Percentiles rank a stretch among this genome's conserved stretches.
Evolutionary conservation across 2,113 vertebrate genomes (phyloP).

Genomic region (Cyanoramphus novaezelandiae): DNA sequence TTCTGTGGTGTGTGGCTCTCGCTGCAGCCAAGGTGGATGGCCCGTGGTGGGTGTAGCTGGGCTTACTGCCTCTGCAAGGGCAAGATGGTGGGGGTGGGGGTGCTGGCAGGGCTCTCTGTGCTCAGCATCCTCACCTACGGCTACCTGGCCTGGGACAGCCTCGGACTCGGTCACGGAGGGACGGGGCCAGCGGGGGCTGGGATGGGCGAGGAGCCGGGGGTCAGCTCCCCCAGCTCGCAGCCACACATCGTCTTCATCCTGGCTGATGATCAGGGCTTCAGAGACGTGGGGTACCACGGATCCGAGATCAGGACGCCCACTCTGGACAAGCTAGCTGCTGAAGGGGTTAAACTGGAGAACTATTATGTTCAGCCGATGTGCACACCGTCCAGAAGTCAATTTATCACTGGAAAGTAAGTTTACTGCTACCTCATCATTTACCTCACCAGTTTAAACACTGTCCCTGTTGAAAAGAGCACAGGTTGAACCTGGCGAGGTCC

Average conservation of each 20-base stretch:
- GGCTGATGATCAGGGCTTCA: slow-evolving; percentile 94
- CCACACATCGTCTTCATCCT: slow-evolving; percentile 96
- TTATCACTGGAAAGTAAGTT: slow-evolving; percentile 96
- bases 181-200: not conserved
- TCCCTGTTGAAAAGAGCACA: not conserved
- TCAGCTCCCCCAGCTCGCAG: slow-evolving; percentile 58
- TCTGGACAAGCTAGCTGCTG: slow-evolving; percentile 87
- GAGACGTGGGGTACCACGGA: slow-evolving; percentile 96
- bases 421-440: not conserved
- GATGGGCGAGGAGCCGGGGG: slow-evolving; percentile 28
- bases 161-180: slow-evolving; percentile 34
- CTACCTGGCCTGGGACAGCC: slow-evolving; percentile 80
- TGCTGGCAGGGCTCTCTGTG: slow-evolving; percentile 79
- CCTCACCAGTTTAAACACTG: not conserved
- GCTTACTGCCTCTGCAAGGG: slow-evolving; percentile 21
- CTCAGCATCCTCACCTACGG: slow-evolving; percentile 78
- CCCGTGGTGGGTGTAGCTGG: not conserved
- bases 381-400: slow-evolving; percentile 93
- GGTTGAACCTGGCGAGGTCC: not conserved
- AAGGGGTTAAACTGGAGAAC: slow-evolving; percentile 97
- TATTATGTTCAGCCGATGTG: slow-evolving; percentile 99
- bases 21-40: slow-evolving; percentile 49
- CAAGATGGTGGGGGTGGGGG: slow-evolving; percentile 74
- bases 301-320: slow-evolving; percentile 95
- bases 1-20: not conserved